Percentiles rank a stretch among this genome's conserved stretches.
phyloP scores from a whole-genome alignment of 2,113 vertebrate genomes.

The Oceanites oceanicus region DNA sequence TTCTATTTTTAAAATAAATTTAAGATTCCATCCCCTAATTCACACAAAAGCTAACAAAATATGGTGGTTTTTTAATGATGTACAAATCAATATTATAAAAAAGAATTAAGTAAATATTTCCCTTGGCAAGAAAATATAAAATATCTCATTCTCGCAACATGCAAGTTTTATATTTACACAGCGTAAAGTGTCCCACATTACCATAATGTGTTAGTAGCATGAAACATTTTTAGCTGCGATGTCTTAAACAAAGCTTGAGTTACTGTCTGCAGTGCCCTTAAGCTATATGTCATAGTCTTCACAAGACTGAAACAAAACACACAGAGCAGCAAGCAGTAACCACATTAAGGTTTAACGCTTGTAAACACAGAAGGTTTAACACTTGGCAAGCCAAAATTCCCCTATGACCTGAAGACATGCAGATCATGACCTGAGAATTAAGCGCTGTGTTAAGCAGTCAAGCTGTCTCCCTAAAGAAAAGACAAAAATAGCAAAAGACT shows the following conservation, averaged over 20 bases:
- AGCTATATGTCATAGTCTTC: constrained; percentile 21
- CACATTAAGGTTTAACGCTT: constrained; percentile 48
- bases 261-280: constrained; percentile 6
- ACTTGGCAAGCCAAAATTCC: constrained; percentile 49
- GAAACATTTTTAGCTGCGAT: background rate
- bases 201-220: constrained; percentile 19
- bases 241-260: constrained; percentile 8
- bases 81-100: constrained; percentile 1
- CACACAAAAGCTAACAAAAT: constrained; percentile 33
- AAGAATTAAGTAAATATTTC: constrained; percentile 12
- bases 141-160: background rate
- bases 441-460: constrained; percentile 44
- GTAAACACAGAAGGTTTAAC: constrained; percentile 56
- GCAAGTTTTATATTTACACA: constrained; percentile 1
- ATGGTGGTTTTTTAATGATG: background rate
- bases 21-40: background rate
- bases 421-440: constrained; percentile 61
- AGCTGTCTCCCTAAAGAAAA: constrained; percentile 63
- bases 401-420: constrained; percentile 44
- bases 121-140: constrained; percentile 19
- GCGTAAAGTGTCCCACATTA: background rate
- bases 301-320: background rate
- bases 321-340: background rate
- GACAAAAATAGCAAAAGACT: constrained; percentile 64
- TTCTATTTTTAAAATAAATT: constrained; percentile 13